These are phyloP conservation scores for Anorthoa munda DNA, from an alignment of 2,888 invertebrate species.

Conservation along the genomic window DNA sequence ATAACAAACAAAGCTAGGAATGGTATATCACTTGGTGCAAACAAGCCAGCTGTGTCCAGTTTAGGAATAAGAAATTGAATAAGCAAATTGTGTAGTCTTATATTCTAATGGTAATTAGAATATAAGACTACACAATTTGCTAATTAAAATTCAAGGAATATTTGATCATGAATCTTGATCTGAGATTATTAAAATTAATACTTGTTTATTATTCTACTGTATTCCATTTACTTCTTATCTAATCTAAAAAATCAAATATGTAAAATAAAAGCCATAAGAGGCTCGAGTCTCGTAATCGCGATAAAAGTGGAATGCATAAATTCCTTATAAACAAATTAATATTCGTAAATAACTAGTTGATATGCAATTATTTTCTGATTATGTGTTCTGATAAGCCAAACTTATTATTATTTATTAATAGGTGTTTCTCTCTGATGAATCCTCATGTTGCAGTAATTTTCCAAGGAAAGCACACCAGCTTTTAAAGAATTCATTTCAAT, in stretches of 20 bases:
- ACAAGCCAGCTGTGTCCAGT: background rate
- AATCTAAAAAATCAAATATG: constrained; percentile 21
- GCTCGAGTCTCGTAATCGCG: constrained; percentile 19
- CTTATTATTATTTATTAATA: constrained; percentile 15
- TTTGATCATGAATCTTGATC: constrained; percentile 3
- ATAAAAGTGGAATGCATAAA: constrained; percentile 35
- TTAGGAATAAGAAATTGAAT: background rate
- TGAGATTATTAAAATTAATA: constrained; percentile 24
- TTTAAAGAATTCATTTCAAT: constrained; percentile 95
- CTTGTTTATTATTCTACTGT: constrained; percentile 23
- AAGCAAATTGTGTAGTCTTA: constrained; percentile 3
- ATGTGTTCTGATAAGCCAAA: background rate
- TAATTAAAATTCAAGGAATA: background rate
- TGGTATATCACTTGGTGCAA: background rate
- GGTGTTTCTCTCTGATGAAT: constrained; percentile 37
- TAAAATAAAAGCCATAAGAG: constrained; percentile 4
- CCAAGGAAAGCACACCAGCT: constrained; percentile 94
- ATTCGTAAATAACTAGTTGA: constrained; percentile 18
- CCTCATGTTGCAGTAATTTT: constrained; percentile 86
- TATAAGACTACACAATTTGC: too few relatives aligned
- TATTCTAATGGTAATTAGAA: too few relatives aligned
- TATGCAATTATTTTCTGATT: constrained; percentile 23
- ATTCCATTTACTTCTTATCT: constrained; percentile 22
- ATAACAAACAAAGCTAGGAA: background rate
- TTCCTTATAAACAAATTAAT: constrained; percentile 5